Evolutionary conservation across 2,888 invertebrate genomes (phyloP).

Genomic region (Ormyrus rosae): DNA sequence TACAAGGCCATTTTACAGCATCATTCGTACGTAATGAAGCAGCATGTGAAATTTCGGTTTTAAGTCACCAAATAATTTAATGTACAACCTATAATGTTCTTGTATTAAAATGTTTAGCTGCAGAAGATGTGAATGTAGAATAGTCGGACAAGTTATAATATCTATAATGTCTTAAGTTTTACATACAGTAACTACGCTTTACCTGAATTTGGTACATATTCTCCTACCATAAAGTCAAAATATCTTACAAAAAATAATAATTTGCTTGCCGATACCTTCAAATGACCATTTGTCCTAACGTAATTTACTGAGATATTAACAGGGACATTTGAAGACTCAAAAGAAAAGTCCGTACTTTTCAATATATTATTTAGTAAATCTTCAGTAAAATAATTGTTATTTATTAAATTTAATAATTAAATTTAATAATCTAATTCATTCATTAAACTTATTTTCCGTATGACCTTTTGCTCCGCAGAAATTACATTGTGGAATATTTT

Average conservation of each 20-base stretch:
- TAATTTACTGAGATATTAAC: not conserved
- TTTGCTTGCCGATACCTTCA: conserved; percentile 29
- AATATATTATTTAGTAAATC: conserved; percentile 19
- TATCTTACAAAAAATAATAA: conserved; percentile 44
- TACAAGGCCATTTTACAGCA: conserved; percentile 33
- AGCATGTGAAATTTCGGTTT: conserved; percentile 49
- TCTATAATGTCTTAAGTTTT: conserved; percentile 41
- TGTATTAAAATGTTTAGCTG: conserved; percentile 30
- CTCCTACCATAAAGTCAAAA: conserved; percentile 46
- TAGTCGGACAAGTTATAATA: conserved; percentile 48
- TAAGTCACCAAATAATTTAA: conserved; percentile 28
- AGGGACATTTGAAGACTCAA: conserved; percentile 4
- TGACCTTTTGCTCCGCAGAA: no score
- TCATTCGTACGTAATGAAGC: conserved; percentile 36
- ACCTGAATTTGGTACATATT: conserved; percentile 16
- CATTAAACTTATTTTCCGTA: no score
- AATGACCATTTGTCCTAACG: not conserved
- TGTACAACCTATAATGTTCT: conserved; percentile 39
- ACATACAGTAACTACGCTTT: conserved; percentile 42
- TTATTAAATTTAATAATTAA: not conserved
- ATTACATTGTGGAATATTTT: no score
- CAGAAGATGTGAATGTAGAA: conserved; percentile 23
- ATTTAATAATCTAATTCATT: no score
- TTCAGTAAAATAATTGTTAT: conserved; percentile 12
- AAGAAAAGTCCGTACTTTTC: conserved; percentile 6